These are phyloP conservation scores for Oscheius sp. DNA, from an alignment of 2,888 invertebrate species.

Conservation along the genomic window DNA sequence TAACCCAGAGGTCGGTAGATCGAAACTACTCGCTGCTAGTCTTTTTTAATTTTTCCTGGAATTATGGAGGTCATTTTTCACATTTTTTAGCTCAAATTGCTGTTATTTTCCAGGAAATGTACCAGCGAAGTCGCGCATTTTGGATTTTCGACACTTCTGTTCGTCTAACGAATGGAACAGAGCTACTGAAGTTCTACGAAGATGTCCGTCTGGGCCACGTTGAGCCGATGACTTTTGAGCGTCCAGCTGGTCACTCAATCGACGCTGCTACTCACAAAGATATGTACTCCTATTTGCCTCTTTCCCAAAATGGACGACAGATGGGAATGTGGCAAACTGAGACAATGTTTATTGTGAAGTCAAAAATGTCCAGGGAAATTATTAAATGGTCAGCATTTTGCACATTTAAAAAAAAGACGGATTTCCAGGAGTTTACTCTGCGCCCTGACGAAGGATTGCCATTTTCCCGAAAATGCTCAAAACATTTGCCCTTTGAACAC, in stretches of 20 bases:
- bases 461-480: neutral
- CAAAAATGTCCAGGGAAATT: neutral
- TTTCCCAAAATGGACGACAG: neutral
- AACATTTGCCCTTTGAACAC: neutral
- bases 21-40: constrained; percentile 72
- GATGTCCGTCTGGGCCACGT: neutral
- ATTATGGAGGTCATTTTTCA: no score
- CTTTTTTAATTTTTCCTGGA: neutral
- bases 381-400: neutral
- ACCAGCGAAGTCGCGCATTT: neutral
- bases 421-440: neutral
- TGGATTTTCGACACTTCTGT: neutral
- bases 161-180: neutral
- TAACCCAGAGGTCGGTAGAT: constrained; percentile 88
- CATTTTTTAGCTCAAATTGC: no score
- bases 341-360: neutral
- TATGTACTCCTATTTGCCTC: neutral
- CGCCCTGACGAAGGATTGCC: neutral
- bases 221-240: neutral
- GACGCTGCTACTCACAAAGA: neutral
- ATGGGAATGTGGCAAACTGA: neutral
- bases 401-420: neutral
- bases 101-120: neutral
- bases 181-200: neutral
- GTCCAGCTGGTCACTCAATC: neutral